phyloP scores from a whole-genome alignment of 1,140 invertebrate genomes.

The Orchestia grillus region DNA sequence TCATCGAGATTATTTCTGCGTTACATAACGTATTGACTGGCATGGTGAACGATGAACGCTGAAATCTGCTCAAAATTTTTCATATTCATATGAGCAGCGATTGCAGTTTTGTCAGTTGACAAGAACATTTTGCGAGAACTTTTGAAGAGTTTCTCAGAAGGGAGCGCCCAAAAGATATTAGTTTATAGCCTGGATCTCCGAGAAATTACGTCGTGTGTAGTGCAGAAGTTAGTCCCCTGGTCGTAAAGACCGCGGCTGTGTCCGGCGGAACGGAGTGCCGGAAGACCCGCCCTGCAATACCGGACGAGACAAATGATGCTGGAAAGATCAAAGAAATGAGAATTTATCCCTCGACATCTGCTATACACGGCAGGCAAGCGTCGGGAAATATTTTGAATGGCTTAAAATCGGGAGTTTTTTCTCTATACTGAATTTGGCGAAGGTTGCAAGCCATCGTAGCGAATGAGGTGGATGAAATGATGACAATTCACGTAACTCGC shows the following conservation, averaged over 20 bases:
- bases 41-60: background rate
- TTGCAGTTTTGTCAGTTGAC: background rate
- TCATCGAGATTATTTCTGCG: too few species aligned
- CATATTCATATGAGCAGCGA: background rate
- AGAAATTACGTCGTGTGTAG: background rate
- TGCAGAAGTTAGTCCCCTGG: background rate
- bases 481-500: too few species aligned
- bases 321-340: background rate
- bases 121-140: background rate
- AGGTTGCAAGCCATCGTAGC: too few species aligned
- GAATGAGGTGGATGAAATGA: too few species aligned
- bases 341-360: conserved; percentile 15
- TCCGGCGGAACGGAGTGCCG: conserved; percentile 35
- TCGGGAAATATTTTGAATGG: background rate
- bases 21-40: too few species aligned
- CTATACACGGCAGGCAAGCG: background rate
- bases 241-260: conserved; percentile 20
- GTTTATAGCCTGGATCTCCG: background rate
- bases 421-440: too few species aligned
- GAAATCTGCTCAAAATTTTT: background rate
- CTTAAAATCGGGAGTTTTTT: too few species aligned
- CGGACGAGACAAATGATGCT: background rate
- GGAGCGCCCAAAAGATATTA: background rate
- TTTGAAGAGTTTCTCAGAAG: background rate
- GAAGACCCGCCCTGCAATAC: background rate